Conservation (phyloP, 2,113 vertebrate species). For the human region GRCh38 chr3:165401001-165401500, state of each 20-base stretch:
- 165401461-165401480: too few species aligned
- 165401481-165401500: too few species aligned
- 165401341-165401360: too few species aligned
- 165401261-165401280: not conserved
- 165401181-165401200: not conserved
- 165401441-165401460: too few species aligned
- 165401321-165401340: too few species aligned
- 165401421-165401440: too few species aligned
- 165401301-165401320: not conserved
- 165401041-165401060: not conserved
- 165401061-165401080: not conserved
- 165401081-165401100: not conserved
- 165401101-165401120: not conserved
- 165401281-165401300: not conserved
- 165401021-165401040: not conserved
- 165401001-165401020: not conserved
- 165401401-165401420: too few species aligned
- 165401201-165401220: not conserved
- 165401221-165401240: fast-evolving
- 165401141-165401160: not conserved
- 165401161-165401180: not conserved
- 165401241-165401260: not conserved
- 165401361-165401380: too few species aligned
- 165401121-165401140: not conserved
- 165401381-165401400: too few species aligned